phyloP scores from a whole-genome alignment of 1,140 invertebrate genomes.

The Macrocentrus cingulum region DNA sequence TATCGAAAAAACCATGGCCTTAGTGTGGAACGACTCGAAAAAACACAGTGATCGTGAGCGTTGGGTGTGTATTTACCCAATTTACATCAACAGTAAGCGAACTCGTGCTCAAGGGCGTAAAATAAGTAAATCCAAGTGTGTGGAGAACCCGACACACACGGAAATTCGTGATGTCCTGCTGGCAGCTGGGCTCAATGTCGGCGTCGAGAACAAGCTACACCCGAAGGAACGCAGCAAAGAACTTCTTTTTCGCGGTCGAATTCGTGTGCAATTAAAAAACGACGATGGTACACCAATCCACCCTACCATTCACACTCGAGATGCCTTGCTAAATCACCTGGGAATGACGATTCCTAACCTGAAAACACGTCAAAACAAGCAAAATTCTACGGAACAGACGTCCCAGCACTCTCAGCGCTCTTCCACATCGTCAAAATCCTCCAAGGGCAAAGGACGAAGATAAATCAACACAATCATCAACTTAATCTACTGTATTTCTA shows the following conservation, averaged over 20 bases:
- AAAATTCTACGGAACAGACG: conserved; percentile 49
- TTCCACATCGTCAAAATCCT: conserved; percentile 46
- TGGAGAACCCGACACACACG: conserved; percentile 91
- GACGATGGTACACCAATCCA: conserved; percentile 83
- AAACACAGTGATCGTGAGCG: conserved; percentile 74
- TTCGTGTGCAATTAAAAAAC: conserved; percentile 89
- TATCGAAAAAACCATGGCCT: conserved; percentile 45
- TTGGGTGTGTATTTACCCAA: conserved; percentile 96
- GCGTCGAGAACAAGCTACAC: conserved; percentile 94
- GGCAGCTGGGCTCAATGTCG: conserved; percentile 78
- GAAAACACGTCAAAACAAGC: conserved; percentile 72
- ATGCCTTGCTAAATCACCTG: conserved; percentile 76
- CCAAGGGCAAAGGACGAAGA: conserved; percentile 55
- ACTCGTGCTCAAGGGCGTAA: conserved; percentile 84
- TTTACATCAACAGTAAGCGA: conserved; percentile 94
- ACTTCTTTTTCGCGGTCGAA: conserved; percentile 77
- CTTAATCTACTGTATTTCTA: too few species aligned
- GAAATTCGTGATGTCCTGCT: conserved; percentile 92
- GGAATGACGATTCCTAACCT: conserved; percentile 89
- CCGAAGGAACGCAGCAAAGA: conserved; percentile 90
- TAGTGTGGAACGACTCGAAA: conserved; percentile 61
- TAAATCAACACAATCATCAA: conserved; percentile 30
- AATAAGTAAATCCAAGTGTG: conserved; percentile 80
- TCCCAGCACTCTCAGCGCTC: conserved; percentile 38
- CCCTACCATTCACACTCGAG: conserved; percentile 73